Conservation (phyloP, 2,797 vertebrate genomes). For the Propithecus perrieri region DNA sequence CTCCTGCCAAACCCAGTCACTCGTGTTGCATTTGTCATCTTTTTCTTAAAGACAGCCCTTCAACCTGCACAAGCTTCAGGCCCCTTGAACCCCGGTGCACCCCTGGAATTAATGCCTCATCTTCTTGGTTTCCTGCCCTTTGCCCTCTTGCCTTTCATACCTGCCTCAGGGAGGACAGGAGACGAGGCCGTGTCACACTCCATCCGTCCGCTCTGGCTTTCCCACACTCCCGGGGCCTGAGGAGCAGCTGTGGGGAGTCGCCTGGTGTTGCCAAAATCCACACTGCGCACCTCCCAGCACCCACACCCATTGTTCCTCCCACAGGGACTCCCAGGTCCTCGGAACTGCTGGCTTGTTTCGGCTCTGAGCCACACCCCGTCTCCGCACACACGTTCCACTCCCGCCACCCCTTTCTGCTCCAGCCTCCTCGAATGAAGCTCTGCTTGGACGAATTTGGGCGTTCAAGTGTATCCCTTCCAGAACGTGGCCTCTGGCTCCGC, state of each 20-base stretch:
- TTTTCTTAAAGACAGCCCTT: background rate
- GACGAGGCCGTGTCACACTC: too few relatives aligned
- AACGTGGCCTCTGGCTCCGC: background rate
- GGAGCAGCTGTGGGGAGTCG: background rate
- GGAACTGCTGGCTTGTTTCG: background rate
- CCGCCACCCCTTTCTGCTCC: background rate
- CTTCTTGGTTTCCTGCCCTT: background rate
- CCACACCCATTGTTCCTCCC: background rate
- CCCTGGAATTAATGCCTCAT: background rate
- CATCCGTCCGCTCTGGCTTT: background rate
- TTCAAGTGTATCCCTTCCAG: background rate
- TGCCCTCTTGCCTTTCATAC: background rate
- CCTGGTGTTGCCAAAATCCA: background rate
- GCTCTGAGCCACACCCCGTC: background rate
- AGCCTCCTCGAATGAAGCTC: background rate
- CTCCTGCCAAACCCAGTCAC: background rate
- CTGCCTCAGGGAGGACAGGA: background rate
- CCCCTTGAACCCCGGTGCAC: rapidly evolving
- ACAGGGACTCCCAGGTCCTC: background rate
- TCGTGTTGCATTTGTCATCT: background rate
- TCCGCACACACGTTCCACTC: background rate
- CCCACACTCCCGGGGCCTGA: background rate
- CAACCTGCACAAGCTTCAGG: background rate
- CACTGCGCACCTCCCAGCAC: background rate
- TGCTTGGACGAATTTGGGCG: background rate